Conservation (phyloP, 2,888 invertebrate species). For the Boloria euphrosyne region DNA sequence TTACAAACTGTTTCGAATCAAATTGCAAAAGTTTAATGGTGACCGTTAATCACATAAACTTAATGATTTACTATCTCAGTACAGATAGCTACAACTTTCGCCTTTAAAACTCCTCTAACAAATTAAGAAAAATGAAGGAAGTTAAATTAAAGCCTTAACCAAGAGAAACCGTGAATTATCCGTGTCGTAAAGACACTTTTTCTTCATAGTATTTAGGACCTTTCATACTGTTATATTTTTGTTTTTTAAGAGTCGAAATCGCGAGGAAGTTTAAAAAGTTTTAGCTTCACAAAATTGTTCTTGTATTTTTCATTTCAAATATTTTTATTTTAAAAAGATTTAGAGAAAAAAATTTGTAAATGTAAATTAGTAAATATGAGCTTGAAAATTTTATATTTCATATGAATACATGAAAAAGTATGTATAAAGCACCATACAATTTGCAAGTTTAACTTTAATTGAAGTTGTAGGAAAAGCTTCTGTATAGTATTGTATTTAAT, state of each 20-base stretch:
- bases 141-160: slow-evolving; percentile 78
- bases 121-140: slow-evolving; percentile 78
- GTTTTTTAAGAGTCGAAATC: slow-evolving; percentile 31
- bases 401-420: no score
- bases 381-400: no score
- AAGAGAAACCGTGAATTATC: slow-evolving; percentile 59
- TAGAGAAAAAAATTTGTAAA: neutral
- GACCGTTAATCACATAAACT: slow-evolving; percentile 32
- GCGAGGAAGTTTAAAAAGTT: slow-evolving; percentile 35
- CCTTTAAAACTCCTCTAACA: slow-evolving; percentile 61
- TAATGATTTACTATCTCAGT: slow-evolving; percentile 34
- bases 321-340: neutral
- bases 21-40: slow-evolving; percentile 10
- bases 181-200: slow-evolving; percentile 57
- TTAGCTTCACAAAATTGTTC: slow-evolving; percentile 22
- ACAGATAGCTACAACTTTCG: slow-evolving; percentile 36
- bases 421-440: no score
- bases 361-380: no score
- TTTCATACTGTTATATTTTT: slow-evolving; percentile 24
- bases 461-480: no score
- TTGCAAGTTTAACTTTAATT: no score
- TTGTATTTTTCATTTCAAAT: slow-evolving; percentile 1
- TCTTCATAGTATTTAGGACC: slow-evolving; percentile 41
- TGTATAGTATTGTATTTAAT: no score
- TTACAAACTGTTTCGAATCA: slow-evolving; percentile 9